A percentile compares a stretch with the other conserved stretches of the same genome.
phyloP scores from a whole-genome alignment of 2,888 invertebrate genomes.

The Halocaridina rubra region DNA sequence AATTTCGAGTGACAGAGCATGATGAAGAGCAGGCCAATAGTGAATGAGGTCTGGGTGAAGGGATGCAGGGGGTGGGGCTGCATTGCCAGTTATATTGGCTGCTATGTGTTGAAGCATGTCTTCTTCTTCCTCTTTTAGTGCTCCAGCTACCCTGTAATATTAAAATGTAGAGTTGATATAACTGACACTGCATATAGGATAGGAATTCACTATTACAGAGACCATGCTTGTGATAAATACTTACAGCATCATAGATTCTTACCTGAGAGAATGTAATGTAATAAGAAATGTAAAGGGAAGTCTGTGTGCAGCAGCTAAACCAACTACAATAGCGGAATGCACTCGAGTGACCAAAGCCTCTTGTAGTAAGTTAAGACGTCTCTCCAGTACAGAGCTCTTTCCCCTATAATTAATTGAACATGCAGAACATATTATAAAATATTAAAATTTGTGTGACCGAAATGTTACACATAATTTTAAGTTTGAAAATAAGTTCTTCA shows the following conservation, averaged over 20 bases:
- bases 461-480: too few relatives aligned
- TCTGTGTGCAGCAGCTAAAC: slow-evolving; percentile 38
- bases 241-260: too few relatives aligned
- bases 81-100: slow-evolving; percentile 2
- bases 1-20: slow-evolving; percentile 1
- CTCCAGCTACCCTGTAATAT: slow-evolving; percentile 30
- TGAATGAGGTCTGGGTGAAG: slow-evolving; percentile 6
- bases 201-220: too few relatives aligned
- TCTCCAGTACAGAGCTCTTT: slow-evolving; percentile 49
- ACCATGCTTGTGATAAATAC: too few relatives aligned
- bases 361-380: slow-evolving; percentile 36
- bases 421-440: too few relatives aligned
- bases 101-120: slow-evolving; percentile 12
- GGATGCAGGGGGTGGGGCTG: slow-evolving; percentile 6
- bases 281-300: slow-evolving; percentile 49
- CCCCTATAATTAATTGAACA: too few relatives aligned
- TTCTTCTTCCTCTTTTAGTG: slow-evolving; percentile 10
- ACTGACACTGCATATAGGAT: too few relatives aligned
- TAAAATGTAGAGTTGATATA: too few relatives aligned
- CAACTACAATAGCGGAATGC: slow-evolving; percentile 38
- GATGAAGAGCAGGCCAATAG: slow-evolving; percentile 11
- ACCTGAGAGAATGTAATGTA: slow-evolving; percentile 51
- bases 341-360: slow-evolving; percentile 42
- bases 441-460: too few relatives aligned
- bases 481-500: too few relatives aligned